Conservation (phyloP, 2,797 vertebrate species). For the Hapalemur alaotrensis region DNA sequence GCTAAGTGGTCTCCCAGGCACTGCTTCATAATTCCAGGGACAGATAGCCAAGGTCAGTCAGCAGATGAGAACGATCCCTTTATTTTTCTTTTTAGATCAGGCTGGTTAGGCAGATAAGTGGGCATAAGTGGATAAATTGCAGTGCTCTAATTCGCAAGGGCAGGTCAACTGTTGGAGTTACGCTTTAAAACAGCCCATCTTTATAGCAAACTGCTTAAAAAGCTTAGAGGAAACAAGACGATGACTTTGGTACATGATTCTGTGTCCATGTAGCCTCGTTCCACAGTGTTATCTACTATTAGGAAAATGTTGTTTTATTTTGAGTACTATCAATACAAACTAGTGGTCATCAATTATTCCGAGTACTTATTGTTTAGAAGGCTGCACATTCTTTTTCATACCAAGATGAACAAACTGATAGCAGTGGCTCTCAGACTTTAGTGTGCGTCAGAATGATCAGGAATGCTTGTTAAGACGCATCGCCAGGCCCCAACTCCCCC, state of each 20-base stretch:
- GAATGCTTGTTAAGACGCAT: background rate
- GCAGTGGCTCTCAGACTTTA: background rate
- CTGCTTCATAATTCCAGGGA: background rate
- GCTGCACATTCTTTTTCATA: background rate
- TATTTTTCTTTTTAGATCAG: background rate
- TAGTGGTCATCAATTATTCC: background rate
- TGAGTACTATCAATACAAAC: background rate
- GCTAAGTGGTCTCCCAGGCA: background rate
- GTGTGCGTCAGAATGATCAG: background rate
- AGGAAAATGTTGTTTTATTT: background rate
- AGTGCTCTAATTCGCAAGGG: constrained; percentile 3
- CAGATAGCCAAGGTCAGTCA: background rate
- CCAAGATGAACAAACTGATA: background rate
- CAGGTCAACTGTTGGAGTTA: background rate
- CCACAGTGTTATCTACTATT: background rate
- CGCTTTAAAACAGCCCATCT: background rate
- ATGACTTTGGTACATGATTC: background rate
- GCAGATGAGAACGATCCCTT: background rate
- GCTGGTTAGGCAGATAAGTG: background rate
- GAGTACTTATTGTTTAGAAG: background rate
- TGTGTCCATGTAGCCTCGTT: background rate
- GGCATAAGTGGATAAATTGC: background rate
- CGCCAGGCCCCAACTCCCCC: background rate
- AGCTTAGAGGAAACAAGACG: background rate
- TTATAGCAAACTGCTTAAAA: background rate